These are phyloP conservation scores for Boloria euphrosyne DNA, from an alignment of 2,888 invertebrate genomes.

Conservation along the genomic window DNA sequence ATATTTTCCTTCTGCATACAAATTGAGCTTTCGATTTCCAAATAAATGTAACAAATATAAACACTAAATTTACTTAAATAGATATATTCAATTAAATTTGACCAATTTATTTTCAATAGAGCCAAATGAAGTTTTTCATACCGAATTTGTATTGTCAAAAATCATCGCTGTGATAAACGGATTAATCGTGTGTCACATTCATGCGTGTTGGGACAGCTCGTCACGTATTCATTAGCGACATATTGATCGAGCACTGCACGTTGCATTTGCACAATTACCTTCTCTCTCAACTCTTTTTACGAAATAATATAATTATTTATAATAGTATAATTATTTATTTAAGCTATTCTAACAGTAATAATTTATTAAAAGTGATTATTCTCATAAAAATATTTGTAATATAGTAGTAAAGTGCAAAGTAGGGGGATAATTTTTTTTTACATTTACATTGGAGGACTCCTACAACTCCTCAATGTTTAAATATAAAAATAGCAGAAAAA, in stretches of 20 bases:
- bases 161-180: conserved; percentile 18
- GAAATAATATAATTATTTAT: too few species aligned
- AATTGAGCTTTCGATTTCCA: too few species aligned
- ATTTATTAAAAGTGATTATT: too few species aligned
- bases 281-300: conserved; percentile 50
- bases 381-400: too few species aligned
- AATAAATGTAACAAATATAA: background rate
- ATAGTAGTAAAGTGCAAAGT: too few species aligned
- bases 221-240: conserved; percentile 65
- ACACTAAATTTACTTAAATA: background rate
- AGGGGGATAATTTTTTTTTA: too few species aligned
- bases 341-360: too few species aligned
- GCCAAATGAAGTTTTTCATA: conserved; percentile 19
- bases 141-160: conserved; percentile 13
- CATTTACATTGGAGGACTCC: too few species aligned
- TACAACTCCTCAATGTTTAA: too few species aligned
- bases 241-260: conserved; percentile 57
- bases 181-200: conserved; percentile 43
- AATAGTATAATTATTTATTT: too few species aligned
- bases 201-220: conserved; percentile 56
- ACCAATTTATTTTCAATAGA: conserved; percentile 8
- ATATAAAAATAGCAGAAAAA: too few species aligned
- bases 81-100: background rate
- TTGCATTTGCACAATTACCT: conserved; percentile 35
- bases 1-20: too few species aligned